A percentile compares a stretch with the other conserved stretches of the same genome.
phyloP scores from a whole-genome alignment of 2,113 vertebrate species.

The Megaceryle torquata region DNA sequence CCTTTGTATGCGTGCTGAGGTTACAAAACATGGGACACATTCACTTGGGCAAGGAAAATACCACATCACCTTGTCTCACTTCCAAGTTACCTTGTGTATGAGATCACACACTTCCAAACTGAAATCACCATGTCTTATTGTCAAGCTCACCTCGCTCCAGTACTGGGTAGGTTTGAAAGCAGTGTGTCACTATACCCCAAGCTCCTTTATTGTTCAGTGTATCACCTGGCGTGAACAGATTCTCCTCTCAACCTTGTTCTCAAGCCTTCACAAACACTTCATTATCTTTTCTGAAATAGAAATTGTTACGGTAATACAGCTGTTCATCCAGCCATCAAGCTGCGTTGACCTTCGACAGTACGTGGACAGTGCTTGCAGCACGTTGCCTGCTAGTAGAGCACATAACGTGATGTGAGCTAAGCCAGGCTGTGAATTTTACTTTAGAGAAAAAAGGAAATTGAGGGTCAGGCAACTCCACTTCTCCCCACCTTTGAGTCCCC shows the following conservation, averaged over 20 bases:
- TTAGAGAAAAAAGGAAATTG: background rate
- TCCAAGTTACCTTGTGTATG: background rate
- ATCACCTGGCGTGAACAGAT: background rate
- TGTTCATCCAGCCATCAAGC: background rate
- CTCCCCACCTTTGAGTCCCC: background rate
- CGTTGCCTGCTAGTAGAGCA: background rate
- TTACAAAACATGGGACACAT: fast-evolving
- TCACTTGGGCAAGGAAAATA: background rate
- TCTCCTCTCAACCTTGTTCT: slow-evolving; percentile 1
- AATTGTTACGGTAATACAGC: background rate
- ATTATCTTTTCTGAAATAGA: slow-evolving; percentile 1
- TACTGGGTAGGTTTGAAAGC: background rate
- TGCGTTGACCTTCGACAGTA: background rate
- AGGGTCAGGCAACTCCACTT: background rate
- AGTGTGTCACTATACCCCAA: background rate
- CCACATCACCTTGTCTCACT: background rate
- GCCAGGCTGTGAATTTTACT: background rate
- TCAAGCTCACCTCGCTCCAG: background rate
- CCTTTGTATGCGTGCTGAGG: background rate
- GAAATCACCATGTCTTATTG: background rate
- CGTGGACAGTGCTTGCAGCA: fast-evolving
- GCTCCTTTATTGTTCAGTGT: background rate
- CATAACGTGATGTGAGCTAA: background rate
- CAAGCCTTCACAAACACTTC: background rate
- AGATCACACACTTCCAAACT: background rate